Evolutionary conservation across 2,113 vertebrate genomes (phyloP).

Genomic region (Circaetus gallicus): DNA sequence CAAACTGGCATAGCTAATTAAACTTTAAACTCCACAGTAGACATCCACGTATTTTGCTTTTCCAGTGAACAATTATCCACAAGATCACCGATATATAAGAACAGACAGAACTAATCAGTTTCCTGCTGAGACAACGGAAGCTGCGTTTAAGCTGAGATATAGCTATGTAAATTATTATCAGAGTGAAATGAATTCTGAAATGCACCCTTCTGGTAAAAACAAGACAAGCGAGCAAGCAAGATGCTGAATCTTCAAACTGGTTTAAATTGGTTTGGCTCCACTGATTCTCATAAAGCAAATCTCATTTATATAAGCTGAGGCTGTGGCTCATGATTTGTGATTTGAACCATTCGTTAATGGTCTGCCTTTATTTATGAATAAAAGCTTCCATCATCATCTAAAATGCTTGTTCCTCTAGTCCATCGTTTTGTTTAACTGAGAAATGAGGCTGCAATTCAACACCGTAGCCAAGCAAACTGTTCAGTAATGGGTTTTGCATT

Average conservation of each 20-base stretch:
- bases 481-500: background rate
- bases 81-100: background rate
- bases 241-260: slow-evolving; percentile 25
- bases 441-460: background rate
- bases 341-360: background rate
- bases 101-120: slow-evolving; percentile 6
- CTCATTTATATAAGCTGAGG: background rate
- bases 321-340: background rate
- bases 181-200: slow-evolving; percentile 25
- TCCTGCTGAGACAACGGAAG: background rate
- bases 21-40: background rate
- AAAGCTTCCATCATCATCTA: slow-evolving; percentile 21
- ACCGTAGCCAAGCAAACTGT: background rate
- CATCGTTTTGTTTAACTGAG: background rate
- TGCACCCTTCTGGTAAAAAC: background rate
- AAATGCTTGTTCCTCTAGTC: background rate
- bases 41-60: background rate
- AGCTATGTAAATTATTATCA: slow-evolving; percentile 22
- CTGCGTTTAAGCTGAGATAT: background rate
- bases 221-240: background rate
- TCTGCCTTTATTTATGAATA: slow-evolving; percentile 17
- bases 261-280: slow-evolving; percentile 42
- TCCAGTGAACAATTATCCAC: background rate
- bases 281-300: background rate
- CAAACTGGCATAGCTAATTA: background rate